Base-by-base conservation (phyloP, 1,140 invertebrate species). In the Drosophila arizonae region DNA sequence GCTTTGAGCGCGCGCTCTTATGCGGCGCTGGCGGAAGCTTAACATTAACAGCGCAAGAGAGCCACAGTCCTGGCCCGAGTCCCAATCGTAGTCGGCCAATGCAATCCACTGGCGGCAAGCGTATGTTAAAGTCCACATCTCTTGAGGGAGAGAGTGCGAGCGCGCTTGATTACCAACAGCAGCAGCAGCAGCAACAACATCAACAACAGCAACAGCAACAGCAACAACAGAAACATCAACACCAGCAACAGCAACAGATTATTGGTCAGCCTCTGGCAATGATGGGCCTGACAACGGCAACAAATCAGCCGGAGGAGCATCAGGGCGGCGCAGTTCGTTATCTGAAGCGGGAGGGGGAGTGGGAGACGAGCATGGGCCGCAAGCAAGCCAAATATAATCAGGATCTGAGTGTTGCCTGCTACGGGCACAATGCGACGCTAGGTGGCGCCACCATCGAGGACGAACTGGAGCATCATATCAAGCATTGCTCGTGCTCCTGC, bases 401-500 rank as follows among this genome's bases (percentile, higher is more conserved):
- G 63, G 71, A 73, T n/a, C 41, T 66, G 41, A 63, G 17, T 45
- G 61, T 28, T 9, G 61, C 70, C 24, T 76, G 70, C 13, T 72
- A 73, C 43, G 64, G 70, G 1, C 70, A 76, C 26, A 61, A n/a
- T 26, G 41, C 46, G 6, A 8, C 72, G 21, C 28, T 70, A 61
- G 92, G 92, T 39, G 92, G 93, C 86, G 93, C 94, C 71, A 92
- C 94, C 61, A 81, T 91, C 21, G 95, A 95, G 87, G 92, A 95
- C 57, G 96, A 97, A 93, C 94, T 97, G 91, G 94, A 96, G 88
- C 94, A 95, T 92, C 96, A 97, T 93, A 96, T 97, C 91, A 95
- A 96, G 92, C 94, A 95, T 87, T 97, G 96, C 92, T 94, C 96
- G 66, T 97, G 96, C 93, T 95, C 96, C 79, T 97, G 96, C 93